Conservation (phyloP, 2,113 vertebrate species). For the Pelecanoides urinatrix region DNA sequence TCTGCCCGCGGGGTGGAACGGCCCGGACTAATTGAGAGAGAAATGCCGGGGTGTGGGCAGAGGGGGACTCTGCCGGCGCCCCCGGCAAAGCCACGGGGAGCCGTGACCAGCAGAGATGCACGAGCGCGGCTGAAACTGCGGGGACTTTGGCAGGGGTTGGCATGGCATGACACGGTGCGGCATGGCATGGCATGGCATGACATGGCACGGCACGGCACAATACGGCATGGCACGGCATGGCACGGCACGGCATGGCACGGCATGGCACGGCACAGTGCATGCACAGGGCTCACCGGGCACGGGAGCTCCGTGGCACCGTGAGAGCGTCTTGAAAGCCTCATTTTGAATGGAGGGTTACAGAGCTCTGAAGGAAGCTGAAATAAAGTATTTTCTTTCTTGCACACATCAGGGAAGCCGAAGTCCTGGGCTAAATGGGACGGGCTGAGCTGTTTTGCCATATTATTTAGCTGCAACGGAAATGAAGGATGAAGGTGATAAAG, state of each 20-base stretch:
- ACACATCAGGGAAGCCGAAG: neutral
- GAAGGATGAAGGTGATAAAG: constrained; percentile 25
- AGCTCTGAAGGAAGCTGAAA: neutral
- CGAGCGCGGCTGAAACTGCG: accelerated
- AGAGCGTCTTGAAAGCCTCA: neutral
- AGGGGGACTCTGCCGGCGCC: accelerated
- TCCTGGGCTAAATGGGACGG: neutral
- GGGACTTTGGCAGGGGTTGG: neutral
- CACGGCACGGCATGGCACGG: accelerated
- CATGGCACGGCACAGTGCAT: accelerated
- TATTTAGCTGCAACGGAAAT: neutral
- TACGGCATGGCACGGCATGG: accelerated
- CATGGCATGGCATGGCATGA: accelerated
- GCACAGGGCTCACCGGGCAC: accelerated
- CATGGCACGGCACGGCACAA: neutral
- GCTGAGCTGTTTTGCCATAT: neutral
- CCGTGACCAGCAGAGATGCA: neutral
- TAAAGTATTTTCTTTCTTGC: neutral
- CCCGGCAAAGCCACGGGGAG: accelerated
- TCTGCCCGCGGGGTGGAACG: neutral
- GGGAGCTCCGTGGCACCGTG: neutral
- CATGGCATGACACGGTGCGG: accelerated
- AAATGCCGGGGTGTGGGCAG: neutral
- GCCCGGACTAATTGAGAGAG: neutral
- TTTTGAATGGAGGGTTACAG: accelerated